These are phyloP conservation scores for Pachypeltis micranthus DNA, from an alignment of 1,140 invertebrate species.

Conservation along the genomic window DNA sequence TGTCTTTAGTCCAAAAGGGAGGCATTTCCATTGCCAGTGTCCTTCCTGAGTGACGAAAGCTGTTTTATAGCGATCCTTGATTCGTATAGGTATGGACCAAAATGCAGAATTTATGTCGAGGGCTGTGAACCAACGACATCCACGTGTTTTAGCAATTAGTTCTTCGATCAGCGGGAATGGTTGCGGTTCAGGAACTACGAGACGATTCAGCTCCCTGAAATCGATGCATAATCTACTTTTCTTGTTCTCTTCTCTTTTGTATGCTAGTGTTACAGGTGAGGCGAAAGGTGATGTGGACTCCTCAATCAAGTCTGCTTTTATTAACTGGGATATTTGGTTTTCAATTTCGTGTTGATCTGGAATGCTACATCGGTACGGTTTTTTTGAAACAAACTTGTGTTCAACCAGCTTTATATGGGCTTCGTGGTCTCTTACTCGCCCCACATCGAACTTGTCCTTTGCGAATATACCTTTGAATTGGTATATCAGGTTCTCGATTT, in stretches of 20 bases:
- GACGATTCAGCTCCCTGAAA: slow-evolving; percentile 33
- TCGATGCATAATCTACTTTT: slow-evolving; percentile 32
- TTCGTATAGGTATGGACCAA: slow-evolving; percentile 33
- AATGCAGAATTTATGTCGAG: slow-evolving; percentile 35
- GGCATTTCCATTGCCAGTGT: slow-evolving; percentile 31
- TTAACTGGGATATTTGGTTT: slow-evolving; percentile 31
- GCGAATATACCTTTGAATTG: slow-evolving; percentile 9
- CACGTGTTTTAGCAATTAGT: slow-evolving; percentile 28
- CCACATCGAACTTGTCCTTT: slow-evolving; percentile 33
- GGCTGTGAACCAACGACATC: slow-evolving; percentile 32
- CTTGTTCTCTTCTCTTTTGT: slow-evolving; percentile 32
- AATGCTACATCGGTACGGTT: slow-evolving; percentile 32
- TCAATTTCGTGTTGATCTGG: slow-evolving; percentile 33
- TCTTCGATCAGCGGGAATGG: slow-evolving; percentile 34
- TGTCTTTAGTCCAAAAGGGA: slow-evolving; percentile 33
- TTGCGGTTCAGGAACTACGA: slow-evolving; percentile 32
- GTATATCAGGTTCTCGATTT: slow-evolving; percentile 10
- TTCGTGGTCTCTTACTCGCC: slow-evolving; percentile 24
- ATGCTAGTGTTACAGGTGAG: slow-evolving; percentile 32
- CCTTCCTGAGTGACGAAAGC: slow-evolving; percentile 34
- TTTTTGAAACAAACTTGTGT: slow-evolving; percentile 23
- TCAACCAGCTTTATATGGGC: slow-evolving; percentile 28
- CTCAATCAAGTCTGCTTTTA: slow-evolving; percentile 31
- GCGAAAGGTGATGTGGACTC: slow-evolving; percentile 34
- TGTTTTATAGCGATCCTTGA: slow-evolving; percentile 32